Percentiles rank a stretch among this genome's conserved stretches.
phyloP scores from a whole-genome alignment of 30 jellyfish, hydroid and myxozoan species.

The Chironex yamaguchii region DNA sequence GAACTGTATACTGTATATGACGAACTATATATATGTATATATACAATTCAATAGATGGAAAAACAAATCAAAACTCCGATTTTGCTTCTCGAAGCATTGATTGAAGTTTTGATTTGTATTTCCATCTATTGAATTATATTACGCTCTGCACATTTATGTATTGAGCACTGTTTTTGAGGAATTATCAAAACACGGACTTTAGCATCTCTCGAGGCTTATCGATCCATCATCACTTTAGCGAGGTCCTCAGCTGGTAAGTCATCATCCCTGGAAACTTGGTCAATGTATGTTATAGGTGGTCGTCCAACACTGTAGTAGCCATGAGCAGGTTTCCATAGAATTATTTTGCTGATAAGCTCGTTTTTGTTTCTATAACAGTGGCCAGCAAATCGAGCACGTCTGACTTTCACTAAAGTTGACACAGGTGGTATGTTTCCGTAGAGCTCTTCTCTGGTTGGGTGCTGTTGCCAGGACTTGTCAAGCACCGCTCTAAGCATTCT shows the following conservation, averaged over 20 bases:
- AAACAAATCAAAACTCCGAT: no score
- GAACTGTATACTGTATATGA: no score
- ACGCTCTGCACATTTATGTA: no score
- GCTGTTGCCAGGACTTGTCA: background rate
- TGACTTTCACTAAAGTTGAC: background rate
- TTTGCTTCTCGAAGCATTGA: no score
- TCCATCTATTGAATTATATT: no score
- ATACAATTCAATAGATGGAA: no score
- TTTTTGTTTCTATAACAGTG: background rate
- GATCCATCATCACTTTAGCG: background rate
- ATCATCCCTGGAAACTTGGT: background rate
- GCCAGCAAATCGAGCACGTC: slow-evolving; percentile 4
- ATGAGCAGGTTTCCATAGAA: slow-evolving; percentile 3
- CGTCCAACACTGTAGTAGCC: background rate
- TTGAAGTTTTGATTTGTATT: no score
- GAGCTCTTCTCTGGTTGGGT: background rate
- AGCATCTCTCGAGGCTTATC: background rate
- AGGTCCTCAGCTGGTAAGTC: background rate
- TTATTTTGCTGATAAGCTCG: background rate
- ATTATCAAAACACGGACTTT: no score
- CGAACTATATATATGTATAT: no score
- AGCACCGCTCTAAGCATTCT: background rate
- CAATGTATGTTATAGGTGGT: background rate
- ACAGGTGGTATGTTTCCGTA: background rate
- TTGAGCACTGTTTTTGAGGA: no score